phyloP scores from a whole-genome alignment of 2,797 vertebrate species.

The Oreortyx pictus region DNA sequence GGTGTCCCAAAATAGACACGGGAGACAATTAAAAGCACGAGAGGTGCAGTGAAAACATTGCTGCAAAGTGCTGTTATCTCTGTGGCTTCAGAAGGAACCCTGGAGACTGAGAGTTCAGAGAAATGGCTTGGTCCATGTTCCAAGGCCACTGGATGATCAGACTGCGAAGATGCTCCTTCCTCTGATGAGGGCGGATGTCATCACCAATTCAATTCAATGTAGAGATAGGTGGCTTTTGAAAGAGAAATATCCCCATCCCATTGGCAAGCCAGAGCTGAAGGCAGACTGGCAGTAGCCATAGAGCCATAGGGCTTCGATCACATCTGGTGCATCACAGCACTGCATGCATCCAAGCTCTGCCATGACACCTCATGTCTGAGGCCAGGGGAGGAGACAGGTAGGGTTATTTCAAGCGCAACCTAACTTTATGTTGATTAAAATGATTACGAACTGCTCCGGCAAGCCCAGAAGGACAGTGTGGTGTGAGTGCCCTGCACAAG shows the following conservation, averaged over 20 bases:
- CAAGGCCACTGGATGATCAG: not conserved
- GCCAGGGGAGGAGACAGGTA: not conserved
- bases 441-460: not conserved
- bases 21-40: constrained; percentile 59
- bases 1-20: constrained; percentile 62
- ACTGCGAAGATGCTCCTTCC: not conserved
- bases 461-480: not conserved
- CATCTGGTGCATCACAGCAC: fast-evolving
- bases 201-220: fast-evolving
- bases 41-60: constrained; percentile 45
- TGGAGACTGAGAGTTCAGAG: not conserved
- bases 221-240: not conserved
- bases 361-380: fast-evolving
- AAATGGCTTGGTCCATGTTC: not conserved
- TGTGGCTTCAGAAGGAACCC: constrained; percentile 1
- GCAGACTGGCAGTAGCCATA: not conserved
- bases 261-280: not conserved
- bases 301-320: not conserved
- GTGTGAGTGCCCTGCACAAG: not conserved
- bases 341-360: not conserved
- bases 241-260: not conserved
- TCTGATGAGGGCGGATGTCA: not conserved
- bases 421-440: not conserved
- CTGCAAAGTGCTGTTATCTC: constrained; percentile 44
- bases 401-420: not conserved